Conservation (phyloP, 1,140 invertebrate genomes). For the Drosophila takahashii region DNA sequence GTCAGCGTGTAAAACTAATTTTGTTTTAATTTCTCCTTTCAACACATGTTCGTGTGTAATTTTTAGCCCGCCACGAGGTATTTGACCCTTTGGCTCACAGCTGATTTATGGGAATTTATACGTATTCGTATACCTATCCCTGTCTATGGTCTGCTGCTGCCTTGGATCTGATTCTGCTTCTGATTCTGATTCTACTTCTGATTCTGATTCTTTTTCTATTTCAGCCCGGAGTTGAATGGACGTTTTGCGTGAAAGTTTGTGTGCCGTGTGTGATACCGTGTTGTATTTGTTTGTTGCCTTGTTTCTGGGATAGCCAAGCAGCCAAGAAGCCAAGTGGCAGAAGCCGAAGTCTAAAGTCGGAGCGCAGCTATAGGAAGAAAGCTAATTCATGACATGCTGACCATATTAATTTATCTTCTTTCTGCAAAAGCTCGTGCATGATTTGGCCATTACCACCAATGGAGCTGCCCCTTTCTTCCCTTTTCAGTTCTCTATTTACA, state of each 20-base stretch:
- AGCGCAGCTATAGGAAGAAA: conserved; percentile 75
- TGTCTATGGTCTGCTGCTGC: conserved; percentile 53
- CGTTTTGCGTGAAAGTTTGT: conserved; percentile 82
- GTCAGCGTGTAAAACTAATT: conserved; percentile 74
- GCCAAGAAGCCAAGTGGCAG: conserved; percentile 2
- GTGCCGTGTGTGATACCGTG: conserved; percentile 35
- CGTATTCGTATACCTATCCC: conserved; percentile 62
- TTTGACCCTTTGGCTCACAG: conserved; percentile 83
- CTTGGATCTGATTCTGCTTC: conserved; percentile 48
- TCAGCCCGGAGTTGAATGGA: conserved; percentile 67
- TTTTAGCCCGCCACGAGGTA: conserved; percentile 78
- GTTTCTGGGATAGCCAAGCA: conserved; percentile 11
- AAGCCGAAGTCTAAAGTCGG: conserved; percentile 10
- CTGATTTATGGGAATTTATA: conserved; percentile 84
- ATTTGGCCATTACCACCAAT: conserved; percentile 79
- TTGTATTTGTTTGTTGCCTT: conserved; percentile 76
- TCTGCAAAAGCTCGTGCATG: conserved; percentile 83
- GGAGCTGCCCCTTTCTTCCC: conserved; percentile 30
- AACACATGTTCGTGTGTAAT: conserved; percentile 82
- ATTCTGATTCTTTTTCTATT: conserved; percentile 34
- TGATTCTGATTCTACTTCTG: conserved; percentile 25
- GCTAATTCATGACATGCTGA: conserved; percentile 84
- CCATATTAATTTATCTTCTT: conserved; percentile 84
- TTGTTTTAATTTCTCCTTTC: conserved; percentile 80
- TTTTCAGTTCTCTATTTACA: conserved; percentile 10